Evolutionary conservation across 2,888 invertebrate species (phyloP), one percentile per base, ranked within the genome.

Genomic region (Acanthosoma haemorrhoidale): DNA sequence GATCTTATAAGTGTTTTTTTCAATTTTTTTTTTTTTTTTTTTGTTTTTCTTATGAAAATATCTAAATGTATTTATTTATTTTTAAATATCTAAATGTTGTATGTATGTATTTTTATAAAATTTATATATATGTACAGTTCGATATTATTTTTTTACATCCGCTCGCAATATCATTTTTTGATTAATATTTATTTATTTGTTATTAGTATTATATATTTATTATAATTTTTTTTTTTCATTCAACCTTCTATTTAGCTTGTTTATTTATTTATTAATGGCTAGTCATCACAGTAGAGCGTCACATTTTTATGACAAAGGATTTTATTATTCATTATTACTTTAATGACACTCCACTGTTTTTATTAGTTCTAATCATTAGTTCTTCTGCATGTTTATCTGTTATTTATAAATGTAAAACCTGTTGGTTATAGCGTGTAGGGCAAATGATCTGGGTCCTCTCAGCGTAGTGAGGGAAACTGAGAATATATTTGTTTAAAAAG

Each of bases 41-140:
- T 51, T 29, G 21, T 25, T 18, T 43, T n/a, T 25, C n/a, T 25
- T 51, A 5, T 51, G 25, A 51, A 21, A 25, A 51, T 51, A 51
- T 51, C 6, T 51, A 25, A n/a, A 51, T 51, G 51, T 51, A 25
- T 51, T 51, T n/a, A 25, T 51, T 3, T 51, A 25, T 11, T 13
- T 51, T 51, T 51, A 16, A 4, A 51, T 25, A 51, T 51, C 51
- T 51, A 51, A 29, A 51, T 51, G 51, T 51, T 51, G 51, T 51
- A 51, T 51, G 51, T n/a, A 51, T 25, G 13, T 43, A 43, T 21
- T 43, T 4, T 43, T 15, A 11, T 43, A 6, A 15, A 21, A 18
- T 21, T 43, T 43, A 18, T 43, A 3, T n/a, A n/a, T 21, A 43
- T 13, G n/a, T 51, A 51, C 25, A 2, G 21, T 29, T 51, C 13